These are phyloP conservation scores for Muricea muricata DNA, from an alignment of 92 coral and sea anemone genomes.

Conservation along the genomic window DNA sequence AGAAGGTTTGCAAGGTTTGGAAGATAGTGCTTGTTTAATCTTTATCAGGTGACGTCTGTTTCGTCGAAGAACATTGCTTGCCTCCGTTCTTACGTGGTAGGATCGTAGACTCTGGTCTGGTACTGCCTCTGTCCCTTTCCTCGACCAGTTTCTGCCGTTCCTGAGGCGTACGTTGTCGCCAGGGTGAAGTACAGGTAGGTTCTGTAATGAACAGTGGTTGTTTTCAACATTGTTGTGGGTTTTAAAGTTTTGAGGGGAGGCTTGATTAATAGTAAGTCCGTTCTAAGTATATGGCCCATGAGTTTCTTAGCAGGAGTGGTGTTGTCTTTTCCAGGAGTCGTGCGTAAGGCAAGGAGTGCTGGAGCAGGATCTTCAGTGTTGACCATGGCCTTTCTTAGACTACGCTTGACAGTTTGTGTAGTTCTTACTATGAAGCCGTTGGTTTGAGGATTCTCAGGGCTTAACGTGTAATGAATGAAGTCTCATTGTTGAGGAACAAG, in stretches of 20 bases:
- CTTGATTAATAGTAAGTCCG: background rate
- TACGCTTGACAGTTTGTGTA: constrained; percentile 20
- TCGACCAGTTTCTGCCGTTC: no score
- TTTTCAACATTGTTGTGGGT: no score
- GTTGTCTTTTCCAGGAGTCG: constrained; percentile 11
- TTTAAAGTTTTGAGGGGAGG: background rate
- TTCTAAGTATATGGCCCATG: constrained; percentile 19
- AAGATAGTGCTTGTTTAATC: no score
- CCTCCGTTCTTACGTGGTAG: no score
- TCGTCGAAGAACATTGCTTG: no score
- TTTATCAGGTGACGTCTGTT: no score
- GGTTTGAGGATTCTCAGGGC: constrained; percentile 6
- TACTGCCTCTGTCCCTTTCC: no score
- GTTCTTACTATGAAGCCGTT: constrained; percentile 3
- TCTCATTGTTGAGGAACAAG: background rate
- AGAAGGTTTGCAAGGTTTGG: no score
- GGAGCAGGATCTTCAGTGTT: constrained; percentile 15
- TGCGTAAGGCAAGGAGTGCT: constrained; percentile 28
- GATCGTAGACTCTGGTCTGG: no score
- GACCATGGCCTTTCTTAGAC: constrained; percentile 9
- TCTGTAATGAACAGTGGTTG: no score
- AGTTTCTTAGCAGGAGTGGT: constrained; percentile 32
- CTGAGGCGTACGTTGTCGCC: no score
- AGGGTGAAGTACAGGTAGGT: no score
- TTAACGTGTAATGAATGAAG: background rate